A percentile compares a stretch with the other conserved stretches of the same genome.
These are phyloP conservation scores for Therioaphis trifolii DNA, from an alignment of 2,888 invertebrate genomes.

Conservation along the genomic window DNA sequence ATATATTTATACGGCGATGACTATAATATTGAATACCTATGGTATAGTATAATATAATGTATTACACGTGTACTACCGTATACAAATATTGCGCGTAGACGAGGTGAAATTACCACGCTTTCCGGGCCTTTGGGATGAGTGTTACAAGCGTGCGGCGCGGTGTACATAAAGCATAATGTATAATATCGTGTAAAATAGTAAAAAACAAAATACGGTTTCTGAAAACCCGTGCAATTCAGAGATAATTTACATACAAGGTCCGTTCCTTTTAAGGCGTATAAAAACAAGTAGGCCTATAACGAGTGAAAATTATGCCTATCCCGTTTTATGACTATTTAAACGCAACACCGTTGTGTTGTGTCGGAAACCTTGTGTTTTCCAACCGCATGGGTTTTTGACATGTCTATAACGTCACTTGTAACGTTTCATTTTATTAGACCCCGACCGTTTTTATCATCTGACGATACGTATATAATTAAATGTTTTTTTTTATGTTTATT, in stretches of 20 bases:
- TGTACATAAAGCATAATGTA: not conserved
- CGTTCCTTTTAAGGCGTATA: not conserved
- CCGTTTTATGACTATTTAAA: conserved; percentile 1
- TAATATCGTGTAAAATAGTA: not conserved
- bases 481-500: not conserved
- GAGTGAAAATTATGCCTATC: conserved; percentile 38
- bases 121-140: not conserved
- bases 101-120: too few relatives aligned
- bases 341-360: not conserved
- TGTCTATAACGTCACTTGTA: not conserved
- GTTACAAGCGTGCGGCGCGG: not conserved
- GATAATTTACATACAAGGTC: conserved; percentile 30
- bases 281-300: conserved; percentile 34
- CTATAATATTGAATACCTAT: too few relatives aligned
- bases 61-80: too few relatives aligned
- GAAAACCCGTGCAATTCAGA: conserved; percentile 39
- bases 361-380: conserved; percentile 24
- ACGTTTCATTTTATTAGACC: conserved; percentile 38
- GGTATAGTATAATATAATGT: too few relatives aligned
- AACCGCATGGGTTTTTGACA: not conserved
- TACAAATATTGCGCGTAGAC: too few relatives aligned
- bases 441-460: not conserved
- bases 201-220: conserved; percentile 1
- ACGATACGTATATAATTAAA: conserved; percentile 2
- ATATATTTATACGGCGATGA: too few relatives aligned